phyloP scores from a whole-genome alignment of 1,140 invertebrate species.

The Druon quercuslanigerum region DNA sequence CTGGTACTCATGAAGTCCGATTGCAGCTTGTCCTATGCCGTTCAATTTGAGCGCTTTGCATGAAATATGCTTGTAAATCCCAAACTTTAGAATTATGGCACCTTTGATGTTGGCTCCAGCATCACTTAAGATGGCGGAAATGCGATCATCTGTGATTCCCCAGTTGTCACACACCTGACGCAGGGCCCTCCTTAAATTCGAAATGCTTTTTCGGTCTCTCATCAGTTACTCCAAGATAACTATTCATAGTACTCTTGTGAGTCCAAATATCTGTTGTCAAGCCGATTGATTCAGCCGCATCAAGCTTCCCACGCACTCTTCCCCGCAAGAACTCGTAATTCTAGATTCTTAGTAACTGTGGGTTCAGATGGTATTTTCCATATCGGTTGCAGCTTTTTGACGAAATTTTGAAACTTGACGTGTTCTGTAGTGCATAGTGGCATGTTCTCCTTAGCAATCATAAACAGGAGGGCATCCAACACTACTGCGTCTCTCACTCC shows the following conservation, averaged over 20 bases:
- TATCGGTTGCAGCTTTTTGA: too few relatives aligned
- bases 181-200: not conserved
- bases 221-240: not conserved
- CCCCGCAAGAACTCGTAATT: too few relatives aligned
- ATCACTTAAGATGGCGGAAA: too few relatives aligned
- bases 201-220: slow-evolving; percentile 22
- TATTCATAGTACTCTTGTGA: not conserved
- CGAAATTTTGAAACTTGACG: too few relatives aligned
- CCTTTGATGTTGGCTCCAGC: slow-evolving; percentile 38
- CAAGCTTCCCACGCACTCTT: not conserved
- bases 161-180: not conserved
- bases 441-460: too few relatives aligned
- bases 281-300: not conserved
- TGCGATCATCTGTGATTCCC: too few relatives aligned
- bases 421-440: too few relatives aligned
- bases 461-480: too few relatives aligned
- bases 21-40: slow-evolving; percentile 23
- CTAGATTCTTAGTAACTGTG: too few relatives aligned
- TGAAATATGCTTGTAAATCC: slow-evolving; percentile 20
- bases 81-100: slow-evolving; percentile 30
- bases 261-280: not conserved
- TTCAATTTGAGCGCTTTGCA: slow-evolving; percentile 23
- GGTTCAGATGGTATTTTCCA: too few relatives aligned
- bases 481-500: too few relatives aligned
- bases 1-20: not conserved